Evolutionary conservation across 2,797 vertebrate species (phyloP).

Genomic region (Lophius americanus): DNA sequence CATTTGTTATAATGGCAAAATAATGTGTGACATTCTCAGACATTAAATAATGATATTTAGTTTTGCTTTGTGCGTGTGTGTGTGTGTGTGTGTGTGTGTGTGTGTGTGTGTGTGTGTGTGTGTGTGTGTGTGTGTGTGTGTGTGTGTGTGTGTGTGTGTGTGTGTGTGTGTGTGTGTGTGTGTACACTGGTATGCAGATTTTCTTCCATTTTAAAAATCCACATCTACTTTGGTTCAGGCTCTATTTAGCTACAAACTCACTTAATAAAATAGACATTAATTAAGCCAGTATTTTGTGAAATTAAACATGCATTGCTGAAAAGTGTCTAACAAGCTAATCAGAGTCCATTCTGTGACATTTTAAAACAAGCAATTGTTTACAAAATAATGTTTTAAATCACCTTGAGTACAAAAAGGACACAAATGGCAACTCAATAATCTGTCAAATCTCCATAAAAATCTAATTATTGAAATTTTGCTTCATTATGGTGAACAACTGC

Average conservation of each 20-base stretch:
- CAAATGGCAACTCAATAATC: slow-evolving; percentile 27
- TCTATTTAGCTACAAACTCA: neutral
- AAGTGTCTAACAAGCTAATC: slow-evolving; percentile 6
- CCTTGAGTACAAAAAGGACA: slow-evolving; percentile 12
- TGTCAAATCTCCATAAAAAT: slow-evolving; percentile 13
- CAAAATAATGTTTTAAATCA: slow-evolving; percentile 20
- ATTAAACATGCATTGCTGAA: neutral
- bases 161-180: neutral
- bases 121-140: no score
- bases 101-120: no score
- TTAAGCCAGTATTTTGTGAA: neutral
- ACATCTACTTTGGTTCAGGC: neutral
- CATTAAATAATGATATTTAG: no score
- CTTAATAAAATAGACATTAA: neutral
- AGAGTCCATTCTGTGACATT: slow-evolving; percentile 1
- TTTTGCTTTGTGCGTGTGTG: no score
- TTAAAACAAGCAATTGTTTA: slow-evolving; percentile 20
- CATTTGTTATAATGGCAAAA: no score
- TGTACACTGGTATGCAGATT: neutral
- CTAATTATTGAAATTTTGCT: slow-evolving; percentile 24
- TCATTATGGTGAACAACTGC: slow-evolving; percentile 4
- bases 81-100: no score
- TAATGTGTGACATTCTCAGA: no score
- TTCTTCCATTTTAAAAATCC: neutral
- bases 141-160: neutral